Conservation (phyloP, 2,888 invertebrate species). For the Lymantria dispar region DNA sequence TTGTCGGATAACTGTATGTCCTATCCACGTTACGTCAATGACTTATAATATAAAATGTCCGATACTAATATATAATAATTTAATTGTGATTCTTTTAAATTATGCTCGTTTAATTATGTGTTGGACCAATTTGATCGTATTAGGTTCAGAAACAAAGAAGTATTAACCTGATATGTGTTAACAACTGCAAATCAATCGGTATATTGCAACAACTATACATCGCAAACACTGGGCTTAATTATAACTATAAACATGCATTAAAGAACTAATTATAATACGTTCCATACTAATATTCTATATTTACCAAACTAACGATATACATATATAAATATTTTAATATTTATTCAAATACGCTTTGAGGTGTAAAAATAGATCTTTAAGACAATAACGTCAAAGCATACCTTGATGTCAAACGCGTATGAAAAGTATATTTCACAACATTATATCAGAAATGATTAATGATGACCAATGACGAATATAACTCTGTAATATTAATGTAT, state of each 20-base stretch:
- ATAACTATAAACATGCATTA: constrained; percentile 77
- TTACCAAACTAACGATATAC: constrained; percentile 77
- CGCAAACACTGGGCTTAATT: constrained; percentile 58
- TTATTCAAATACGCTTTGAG: constrained; percentile 63
- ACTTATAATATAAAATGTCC: constrained; percentile 25
- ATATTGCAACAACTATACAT: constrained; percentile 48
- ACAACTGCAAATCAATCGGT: constrained; percentile 52
- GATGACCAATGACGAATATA: constrained; percentile 57
- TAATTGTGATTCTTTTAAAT: constrained; percentile 32
- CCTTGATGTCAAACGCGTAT: constrained; percentile 41
- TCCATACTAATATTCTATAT: constrained; percentile 69
- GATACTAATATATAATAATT: constrained; percentile 27
- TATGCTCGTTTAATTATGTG: constrained; percentile 24
- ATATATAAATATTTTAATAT: constrained; percentile 50
- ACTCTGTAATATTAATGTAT: constrained; percentile 43
- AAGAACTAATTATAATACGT: constrained; percentile 76
- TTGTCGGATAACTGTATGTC: constrained; percentile 36
- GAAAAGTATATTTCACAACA: constrained; percentile 33
- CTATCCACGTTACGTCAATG: constrained; percentile 37
- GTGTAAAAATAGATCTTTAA: constrained; percentile 76
- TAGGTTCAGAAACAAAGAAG: constrained; percentile 22
- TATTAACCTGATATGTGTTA: constrained; percentile 53
- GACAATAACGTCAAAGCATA: constrained; percentile 63
- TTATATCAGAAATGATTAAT: constrained; percentile 61
- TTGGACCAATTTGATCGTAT: constrained; percentile 17